Evolutionary conservation across 1,140 invertebrate species (phyloP).

Genomic region (Aricia agestis): DNA sequence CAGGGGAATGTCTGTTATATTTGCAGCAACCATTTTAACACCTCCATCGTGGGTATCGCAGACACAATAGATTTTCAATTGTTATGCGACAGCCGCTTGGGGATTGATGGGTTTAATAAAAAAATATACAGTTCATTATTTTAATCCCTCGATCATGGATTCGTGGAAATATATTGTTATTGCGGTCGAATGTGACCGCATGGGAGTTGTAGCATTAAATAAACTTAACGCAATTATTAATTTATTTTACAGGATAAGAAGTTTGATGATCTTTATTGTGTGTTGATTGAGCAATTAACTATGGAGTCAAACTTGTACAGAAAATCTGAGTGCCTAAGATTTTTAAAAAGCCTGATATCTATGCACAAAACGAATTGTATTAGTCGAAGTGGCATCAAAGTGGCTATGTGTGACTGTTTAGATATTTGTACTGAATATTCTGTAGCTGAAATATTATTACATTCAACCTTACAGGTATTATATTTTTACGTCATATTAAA

Average conservation of each 20-base stretch:
- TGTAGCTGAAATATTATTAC: conserved; percentile 45
- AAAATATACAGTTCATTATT: no score
- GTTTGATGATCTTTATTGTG: conserved; percentile 43
- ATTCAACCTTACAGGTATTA: conserved; percentile 43
- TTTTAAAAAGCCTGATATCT: conserved; percentile 42
- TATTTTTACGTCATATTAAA: neutral
- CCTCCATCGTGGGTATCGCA: no score
- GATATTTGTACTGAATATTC: conserved; percentile 46
- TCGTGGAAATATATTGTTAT: no score
- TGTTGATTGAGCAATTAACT: conserved; percentile 41
- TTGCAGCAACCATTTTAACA: no score
- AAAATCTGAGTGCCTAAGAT: conserved; percentile 46
- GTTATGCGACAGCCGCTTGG: no score
- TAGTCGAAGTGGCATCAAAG: conserved; percentile 40
- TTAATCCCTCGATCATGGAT: no score
- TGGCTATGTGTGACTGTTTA: conserved; percentile 48
- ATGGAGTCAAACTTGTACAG: conserved; percentile 53
- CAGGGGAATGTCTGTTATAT: no score
- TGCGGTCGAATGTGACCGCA: no score
- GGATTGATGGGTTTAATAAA: no score
- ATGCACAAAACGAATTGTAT: conserved; percentile 50
- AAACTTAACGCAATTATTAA: no score
- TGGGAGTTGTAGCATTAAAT: no score
- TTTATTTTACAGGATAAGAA: conserved; percentile 34
- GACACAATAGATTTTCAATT: no score